Percentiles rank a stretch among this genome's conserved stretches.
Conservation (phyloP, 2,113 vertebrate species). For the Emydocephalus ijimae region DNA sequence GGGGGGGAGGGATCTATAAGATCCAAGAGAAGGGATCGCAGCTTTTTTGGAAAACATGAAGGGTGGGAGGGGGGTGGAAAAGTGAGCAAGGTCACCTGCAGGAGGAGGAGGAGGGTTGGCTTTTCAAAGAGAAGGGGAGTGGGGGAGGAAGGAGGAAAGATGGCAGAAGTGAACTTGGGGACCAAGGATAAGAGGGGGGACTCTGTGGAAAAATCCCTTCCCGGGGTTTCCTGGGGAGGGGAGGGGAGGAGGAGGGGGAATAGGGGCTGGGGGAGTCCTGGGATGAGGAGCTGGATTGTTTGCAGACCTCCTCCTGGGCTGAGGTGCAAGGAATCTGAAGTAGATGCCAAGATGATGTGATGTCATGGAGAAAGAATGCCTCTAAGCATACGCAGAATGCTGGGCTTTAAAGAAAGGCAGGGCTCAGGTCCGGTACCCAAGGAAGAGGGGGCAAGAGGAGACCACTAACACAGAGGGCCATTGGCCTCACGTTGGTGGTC, state of each 20-base stretch:
- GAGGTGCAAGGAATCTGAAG: neutral
- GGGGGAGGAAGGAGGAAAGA: no score
- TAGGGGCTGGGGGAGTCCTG: neutral
- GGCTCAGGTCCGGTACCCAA: neutral
- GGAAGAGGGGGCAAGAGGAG: neutral
- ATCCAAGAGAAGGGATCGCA: slow-evolving; percentile 37
- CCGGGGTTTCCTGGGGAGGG: no score
- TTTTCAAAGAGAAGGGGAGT: neutral
- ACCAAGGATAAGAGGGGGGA: neutral
- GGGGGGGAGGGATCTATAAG: neutral
- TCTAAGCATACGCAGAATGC: neutral
- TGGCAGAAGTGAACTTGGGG: neutral
- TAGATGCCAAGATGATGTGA: neutral
- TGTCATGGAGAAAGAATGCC: neutral
- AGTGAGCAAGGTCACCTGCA: no score
- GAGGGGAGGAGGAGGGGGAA: no score
- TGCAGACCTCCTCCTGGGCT: neutral
- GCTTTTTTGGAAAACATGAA: neutral
- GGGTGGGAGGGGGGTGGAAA: neutral
- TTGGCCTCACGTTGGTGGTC: neutral
- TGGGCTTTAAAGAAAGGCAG: no score
- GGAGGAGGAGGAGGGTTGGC: neutral
- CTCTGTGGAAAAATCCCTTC: neutral
- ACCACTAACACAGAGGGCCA: neutral
- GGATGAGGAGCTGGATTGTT: neutral